Conservation (phyloP, 2,797 vertebrate species). For the Mallotus villosus region DNA sequence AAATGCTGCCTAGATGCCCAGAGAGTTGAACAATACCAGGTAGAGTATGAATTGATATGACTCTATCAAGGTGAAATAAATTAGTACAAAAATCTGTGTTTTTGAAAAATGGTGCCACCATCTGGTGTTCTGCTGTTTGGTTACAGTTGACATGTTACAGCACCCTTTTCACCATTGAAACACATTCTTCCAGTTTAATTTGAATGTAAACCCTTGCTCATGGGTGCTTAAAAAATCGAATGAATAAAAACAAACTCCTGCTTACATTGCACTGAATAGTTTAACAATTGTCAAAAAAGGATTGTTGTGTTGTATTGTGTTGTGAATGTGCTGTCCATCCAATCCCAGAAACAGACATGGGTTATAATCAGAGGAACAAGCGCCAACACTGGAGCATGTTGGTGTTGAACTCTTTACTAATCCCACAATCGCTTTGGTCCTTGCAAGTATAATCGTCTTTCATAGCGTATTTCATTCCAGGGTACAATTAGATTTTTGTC, state of each 20-base stretch:
- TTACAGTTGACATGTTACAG: slow-evolving; percentile 9
- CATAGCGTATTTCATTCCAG: background rate
- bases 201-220: too few species aligned
- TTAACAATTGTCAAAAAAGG: too few species aligned
- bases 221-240: too few species aligned
- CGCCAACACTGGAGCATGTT: background rate
- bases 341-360: background rate
- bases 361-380: background rate
- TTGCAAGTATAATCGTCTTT: slow-evolving; percentile 15
- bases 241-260: too few species aligned
- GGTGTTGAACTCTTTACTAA: slow-evolving; percentile 1
- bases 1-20: slow-evolving; percentile 49
- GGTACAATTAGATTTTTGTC: slow-evolving; percentile 6
- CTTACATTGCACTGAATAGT: too few species aligned
- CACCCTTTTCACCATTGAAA: slow-evolving; percentile 20
- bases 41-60: slow-evolving; percentile 24
- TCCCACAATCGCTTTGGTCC: slow-evolving; percentile 11
- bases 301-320: too few species aligned
- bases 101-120: slow-evolving; percentile 31
- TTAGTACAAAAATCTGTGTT: slow-evolving; percentile 11
- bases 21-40: slow-evolving; percentile 15
- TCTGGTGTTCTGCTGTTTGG: slow-evolving; percentile 17
- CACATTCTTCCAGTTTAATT: background rate
- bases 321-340: too few species aligned
- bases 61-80: slow-evolving; percentile 37